Evolutionary conservation across 2,888 invertebrate species (phyloP), one percentile per base, ranked within the genome.

Genomic region (Automeris io): DNA sequence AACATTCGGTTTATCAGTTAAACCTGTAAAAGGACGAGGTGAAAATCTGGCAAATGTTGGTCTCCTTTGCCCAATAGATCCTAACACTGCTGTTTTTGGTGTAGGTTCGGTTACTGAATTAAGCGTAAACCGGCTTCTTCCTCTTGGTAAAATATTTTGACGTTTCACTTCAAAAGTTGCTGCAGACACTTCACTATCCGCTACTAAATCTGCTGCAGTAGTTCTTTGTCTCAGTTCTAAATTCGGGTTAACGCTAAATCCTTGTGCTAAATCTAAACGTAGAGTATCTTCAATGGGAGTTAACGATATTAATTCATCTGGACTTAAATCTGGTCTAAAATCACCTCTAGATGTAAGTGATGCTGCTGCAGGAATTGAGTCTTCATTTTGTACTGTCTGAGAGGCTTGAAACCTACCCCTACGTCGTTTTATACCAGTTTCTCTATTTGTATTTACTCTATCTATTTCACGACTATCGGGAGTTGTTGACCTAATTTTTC

Each of bases 261-360:
- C 64, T 46, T 70, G 64, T 43, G 61, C 63, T 6, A 63, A 67
- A 12, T 69, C 57, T 37, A 73, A 71, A 33, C 64, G 59, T 3
- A 72, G 66, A 39, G 71, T 71, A 7, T 68, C 45, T 49, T 90
- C 90, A 13, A 83, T 68, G 1, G 89, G 86, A 1, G 88, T 89
- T 32, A 90, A 61, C 2, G 89, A 89, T 32, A 88, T 72, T 9
- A 88, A 54, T 60, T 90, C 90, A 42, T 88, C 85, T n/a, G 51
- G 72, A 42, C 43, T 70, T n/a, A 76, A 38, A 45, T 60, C 62
- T 9, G 81, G 71, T 45, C 71, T 71, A 33, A 69, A 72, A 22
- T 74, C 70, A 8, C 82, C 82, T 50, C 75, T 67, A 7, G 71
- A 56, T 1, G 81, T 56, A 6, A 65, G 67, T n/a, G 77, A 66